Conservation (phyloP, 1,140 invertebrate genomes). For the Hesperophylax magnus region DNA sequence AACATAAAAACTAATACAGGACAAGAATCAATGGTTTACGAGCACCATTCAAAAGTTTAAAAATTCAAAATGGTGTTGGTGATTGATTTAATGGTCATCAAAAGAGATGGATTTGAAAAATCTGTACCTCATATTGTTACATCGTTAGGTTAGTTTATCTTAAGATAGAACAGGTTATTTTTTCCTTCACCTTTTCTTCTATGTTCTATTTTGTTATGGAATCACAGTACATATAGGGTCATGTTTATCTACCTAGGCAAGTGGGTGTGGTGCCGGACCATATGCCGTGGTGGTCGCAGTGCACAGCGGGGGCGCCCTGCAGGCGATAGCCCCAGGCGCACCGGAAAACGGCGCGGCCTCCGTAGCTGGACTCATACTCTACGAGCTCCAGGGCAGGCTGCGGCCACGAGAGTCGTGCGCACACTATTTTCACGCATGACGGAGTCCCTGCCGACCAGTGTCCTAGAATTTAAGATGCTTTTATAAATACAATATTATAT, state of each 20-base stretch:
- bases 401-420: slow-evolving; percentile 75
- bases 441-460: slow-evolving; percentile 84
- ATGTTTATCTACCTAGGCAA: slow-evolving; percentile 74
- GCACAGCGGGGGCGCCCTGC: slow-evolving; percentile 79
- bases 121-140: too few relatives aligned
- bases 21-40: too few relatives aligned
- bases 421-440: slow-evolving; percentile 80
- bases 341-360: slow-evolving; percentile 81
- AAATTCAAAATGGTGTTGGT: too few relatives aligned
- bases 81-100: too few relatives aligned
- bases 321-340: slow-evolving; percentile 88
- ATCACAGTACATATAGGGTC: neutral
- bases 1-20: too few relatives aligned
- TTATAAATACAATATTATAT: neutral
- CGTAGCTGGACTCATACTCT: slow-evolving; percentile 72
- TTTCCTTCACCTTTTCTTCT: too few relatives aligned
- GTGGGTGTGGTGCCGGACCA: slow-evolving; percentile 85
- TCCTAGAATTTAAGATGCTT: slow-evolving; percentile 67
- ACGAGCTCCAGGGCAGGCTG: slow-evolving; percentile 70
- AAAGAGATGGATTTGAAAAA: too few relatives aligned
- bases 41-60: too few relatives aligned
- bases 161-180: too few relatives aligned
- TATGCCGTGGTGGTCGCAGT: slow-evolving; percentile 81
- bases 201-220: too few relatives aligned
- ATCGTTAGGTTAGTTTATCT: too few relatives aligned